Percentiles rank a stretch among this genome's conserved stretches.
Conservation (phyloP, 1,140 invertebrate species). For the Papilio dardanus region DNA sequence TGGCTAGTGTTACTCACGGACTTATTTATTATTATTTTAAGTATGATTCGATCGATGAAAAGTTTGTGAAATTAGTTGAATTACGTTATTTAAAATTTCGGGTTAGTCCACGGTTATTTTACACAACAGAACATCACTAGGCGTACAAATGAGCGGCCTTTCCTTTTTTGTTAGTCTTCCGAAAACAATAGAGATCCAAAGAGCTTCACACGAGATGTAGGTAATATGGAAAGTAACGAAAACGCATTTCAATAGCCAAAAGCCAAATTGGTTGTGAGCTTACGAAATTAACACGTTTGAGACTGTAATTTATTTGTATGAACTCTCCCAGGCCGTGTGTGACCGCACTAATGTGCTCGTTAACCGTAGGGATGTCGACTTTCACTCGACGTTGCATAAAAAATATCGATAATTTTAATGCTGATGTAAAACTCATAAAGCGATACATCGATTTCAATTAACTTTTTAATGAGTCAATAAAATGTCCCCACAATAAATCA, state of each 20-base stretch:
- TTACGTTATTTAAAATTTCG: not conserved
- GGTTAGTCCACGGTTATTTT: not conserved
- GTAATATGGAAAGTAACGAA: constrained; percentile 74
- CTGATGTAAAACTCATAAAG: constrained; percentile 11
- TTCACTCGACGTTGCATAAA: constrained; percentile 17
- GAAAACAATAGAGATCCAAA: constrained; percentile 65
- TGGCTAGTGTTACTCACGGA: not conserved
- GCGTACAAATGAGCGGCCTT: constrained; percentile 57
- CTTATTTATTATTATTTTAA: not conserved
- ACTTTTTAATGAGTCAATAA: constrained; percentile 16
- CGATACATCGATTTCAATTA: constrained; percentile 24
- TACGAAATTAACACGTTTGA: constrained; percentile 74
- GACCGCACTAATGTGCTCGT: constrained; percentile 67
- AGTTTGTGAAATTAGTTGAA: too few species aligned
- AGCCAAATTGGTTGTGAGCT: constrained; percentile 69
- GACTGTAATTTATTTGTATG: constrained; percentile 68
- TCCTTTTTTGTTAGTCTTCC: constrained; percentile 53
- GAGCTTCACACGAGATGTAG: constrained; percentile 64
- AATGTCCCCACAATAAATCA: constrained; percentile 8
- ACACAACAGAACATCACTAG: constrained; percentile 7
- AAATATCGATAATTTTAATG: constrained; percentile 14
- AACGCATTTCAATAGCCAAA: constrained; percentile 75
- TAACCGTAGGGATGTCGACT: constrained; percentile 34
- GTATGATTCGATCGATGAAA: too few species aligned
- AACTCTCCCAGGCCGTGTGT: constrained; percentile 73